phyloP scores from a whole-genome alignment of 2,113 vertebrate species.

The Varanus salvator region DNA sequence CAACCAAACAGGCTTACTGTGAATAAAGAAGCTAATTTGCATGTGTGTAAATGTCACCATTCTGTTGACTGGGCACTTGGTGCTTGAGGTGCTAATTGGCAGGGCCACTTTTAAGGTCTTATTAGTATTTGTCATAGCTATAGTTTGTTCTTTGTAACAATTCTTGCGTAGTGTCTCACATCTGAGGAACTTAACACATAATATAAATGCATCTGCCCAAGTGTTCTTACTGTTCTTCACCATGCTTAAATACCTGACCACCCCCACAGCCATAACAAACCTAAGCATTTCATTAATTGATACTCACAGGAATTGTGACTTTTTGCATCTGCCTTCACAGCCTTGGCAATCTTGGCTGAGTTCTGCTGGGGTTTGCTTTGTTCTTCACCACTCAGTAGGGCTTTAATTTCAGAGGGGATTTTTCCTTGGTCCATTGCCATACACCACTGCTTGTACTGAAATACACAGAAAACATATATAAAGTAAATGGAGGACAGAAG shows the following conservation, averaged over 20 bases:
- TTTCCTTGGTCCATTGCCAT: slow-evolving; percentile 98
- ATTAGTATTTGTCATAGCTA: background rate
- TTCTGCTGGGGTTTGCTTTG: slow-evolving; percentile 82
- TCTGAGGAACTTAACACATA: background rate
- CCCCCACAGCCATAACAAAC: slow-evolving; percentile 25
- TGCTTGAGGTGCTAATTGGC: background rate
- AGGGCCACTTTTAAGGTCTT: too few species aligned
- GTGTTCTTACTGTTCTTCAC: background rate
- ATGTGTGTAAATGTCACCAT: background rate
- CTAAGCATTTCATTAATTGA: background rate
- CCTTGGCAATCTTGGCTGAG: slow-evolving; percentile 81
- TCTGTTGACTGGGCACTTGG: background rate
- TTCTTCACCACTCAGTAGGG: slow-evolving; percentile 93
- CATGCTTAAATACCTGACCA: slow-evolving; percentile 49
- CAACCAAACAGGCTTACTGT: background rate
- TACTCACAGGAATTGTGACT: slow-evolving; percentile 80
- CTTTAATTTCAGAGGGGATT: slow-evolving; percentile 98
- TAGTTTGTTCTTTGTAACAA: background rate
- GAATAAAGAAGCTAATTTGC: background rate
- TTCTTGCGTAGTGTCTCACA: background rate
- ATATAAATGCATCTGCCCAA: background rate
- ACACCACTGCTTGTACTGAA: slow-evolving; percentile 99
- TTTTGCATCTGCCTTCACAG: slow-evolving; percentile 78
- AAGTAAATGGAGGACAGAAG: slow-evolving; percentile 19
- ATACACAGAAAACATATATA: slow-evolving; percentile 49